Conservation (phyloP, 1,140 invertebrate species). For the Achroia grisella region DNA sequence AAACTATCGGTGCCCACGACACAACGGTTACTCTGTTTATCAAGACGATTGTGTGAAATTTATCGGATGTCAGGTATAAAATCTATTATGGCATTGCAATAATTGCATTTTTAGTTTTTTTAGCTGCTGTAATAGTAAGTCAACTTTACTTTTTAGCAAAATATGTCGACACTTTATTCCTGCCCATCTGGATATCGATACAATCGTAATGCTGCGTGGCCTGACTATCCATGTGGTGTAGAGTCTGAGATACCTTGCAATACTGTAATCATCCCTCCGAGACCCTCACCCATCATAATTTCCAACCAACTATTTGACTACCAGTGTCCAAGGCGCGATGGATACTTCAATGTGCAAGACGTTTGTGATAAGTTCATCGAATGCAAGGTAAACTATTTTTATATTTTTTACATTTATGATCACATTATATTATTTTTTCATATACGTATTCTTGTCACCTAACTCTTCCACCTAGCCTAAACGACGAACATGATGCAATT, state of each 20-base stretch:
- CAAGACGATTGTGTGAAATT: neutral
- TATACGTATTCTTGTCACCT: too few species aligned
- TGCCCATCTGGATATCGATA: neutral
- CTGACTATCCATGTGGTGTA: neutral
- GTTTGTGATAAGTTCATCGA: neutral
- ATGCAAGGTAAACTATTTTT: neutral
- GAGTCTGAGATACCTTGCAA: neutral
- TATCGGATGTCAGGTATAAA: neutral
- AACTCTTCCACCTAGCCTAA: too few species aligned
- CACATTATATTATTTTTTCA: too few species aligned
- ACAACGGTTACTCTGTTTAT: neutral
- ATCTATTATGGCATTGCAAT: too few species aligned
- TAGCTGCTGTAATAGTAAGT: too few species aligned
- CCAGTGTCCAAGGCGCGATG: neutral
- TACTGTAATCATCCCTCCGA: neutral
- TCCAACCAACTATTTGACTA: neutral
- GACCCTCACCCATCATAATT: neutral
- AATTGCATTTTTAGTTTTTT: too few species aligned
- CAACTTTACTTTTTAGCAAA: neutral
- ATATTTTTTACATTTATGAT: constrained; percentile 8
- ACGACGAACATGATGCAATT: too few species aligned
- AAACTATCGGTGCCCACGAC: neutral
- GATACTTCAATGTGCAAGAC: neutral
- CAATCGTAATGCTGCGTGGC: neutral
- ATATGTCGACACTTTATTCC: neutral